Evolutionary conservation across 1,140 invertebrate genomes (phyloP).

Genomic region (Calliphora vicina): DNA sequence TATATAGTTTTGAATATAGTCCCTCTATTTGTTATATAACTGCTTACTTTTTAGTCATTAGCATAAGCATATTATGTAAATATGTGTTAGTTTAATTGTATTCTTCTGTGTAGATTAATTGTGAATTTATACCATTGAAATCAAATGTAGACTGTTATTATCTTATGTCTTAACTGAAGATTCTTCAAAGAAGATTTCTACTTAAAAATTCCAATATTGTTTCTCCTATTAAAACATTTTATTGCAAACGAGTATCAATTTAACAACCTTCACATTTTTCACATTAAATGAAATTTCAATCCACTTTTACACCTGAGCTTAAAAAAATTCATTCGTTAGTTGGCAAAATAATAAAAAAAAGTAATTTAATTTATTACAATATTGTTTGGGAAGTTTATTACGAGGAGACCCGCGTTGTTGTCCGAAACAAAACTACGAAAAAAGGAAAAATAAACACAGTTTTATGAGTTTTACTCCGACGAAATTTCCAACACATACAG

Average conservation of each 20-base stretch:
- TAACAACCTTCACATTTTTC: slow-evolving; percentile 9
- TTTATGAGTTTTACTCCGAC: slow-evolving; percentile 23
- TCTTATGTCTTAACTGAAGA: too few species aligned
- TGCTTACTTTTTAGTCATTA: too few species aligned
- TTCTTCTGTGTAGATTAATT: too few species aligned
- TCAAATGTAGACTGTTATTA: too few species aligned
- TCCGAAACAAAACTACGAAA: not conserved
- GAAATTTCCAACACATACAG: slow-evolving; percentile 11
- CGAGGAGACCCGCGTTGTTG: not conserved
- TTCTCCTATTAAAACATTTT: not conserved
- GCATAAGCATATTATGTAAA: too few species aligned
- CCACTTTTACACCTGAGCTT: slow-evolving; percentile 20
- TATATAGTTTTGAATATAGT: too few species aligned
- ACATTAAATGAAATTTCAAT: slow-evolving; percentile 15
- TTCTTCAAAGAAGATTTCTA: too few species aligned
- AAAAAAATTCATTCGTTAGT: not conserved
- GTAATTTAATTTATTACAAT: slow-evolving; percentile 28
- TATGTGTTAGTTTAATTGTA: too few species aligned
- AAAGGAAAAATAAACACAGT: not conserved
- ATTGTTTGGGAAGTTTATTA: slow-evolving; percentile 22
- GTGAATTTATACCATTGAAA: too few species aligned
- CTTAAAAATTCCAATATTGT: slow-evolving; percentile 5
- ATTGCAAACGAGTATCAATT: slow-evolving; percentile 6
- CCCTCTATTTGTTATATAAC: too few species aligned
- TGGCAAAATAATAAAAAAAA: not conserved